phyloP scores from a whole-genome alignment of 1,140 invertebrate species.

The Drosophila malerkotliana region DNA sequence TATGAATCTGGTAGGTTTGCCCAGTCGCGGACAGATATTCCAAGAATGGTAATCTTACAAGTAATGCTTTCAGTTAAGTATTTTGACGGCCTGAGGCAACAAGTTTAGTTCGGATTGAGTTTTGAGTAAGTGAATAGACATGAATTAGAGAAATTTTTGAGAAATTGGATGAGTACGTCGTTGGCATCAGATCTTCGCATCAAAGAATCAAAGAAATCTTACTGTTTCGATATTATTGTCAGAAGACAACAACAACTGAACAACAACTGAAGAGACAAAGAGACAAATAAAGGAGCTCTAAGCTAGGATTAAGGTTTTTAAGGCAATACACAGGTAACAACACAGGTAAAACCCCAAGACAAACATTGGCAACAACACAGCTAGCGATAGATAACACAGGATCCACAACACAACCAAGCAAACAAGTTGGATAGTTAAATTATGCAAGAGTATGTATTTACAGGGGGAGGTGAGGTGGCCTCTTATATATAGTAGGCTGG shows the following conservation, averaged over 20 bases:
- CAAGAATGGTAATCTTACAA: slow-evolving; percentile 77
- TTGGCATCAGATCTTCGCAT: slow-evolving; percentile 38
- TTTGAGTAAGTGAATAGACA: slow-evolving; percentile 77
- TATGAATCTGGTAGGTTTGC: slow-evolving; percentile 73
- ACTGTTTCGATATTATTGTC: slow-evolving; percentile 30
- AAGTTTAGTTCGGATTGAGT: slow-evolving; percentile 80
- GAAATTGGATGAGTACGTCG: slow-evolving; percentile 63
- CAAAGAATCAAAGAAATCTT: slow-evolving; percentile 24
- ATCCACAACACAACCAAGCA: slow-evolving; percentile 52
- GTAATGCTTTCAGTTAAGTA: slow-evolving; percentile 76
- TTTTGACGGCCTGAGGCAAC: slow-evolving; percentile 81
- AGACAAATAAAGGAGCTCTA: slow-evolving; percentile 33
- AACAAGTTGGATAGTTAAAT: slow-evolving; percentile 42
- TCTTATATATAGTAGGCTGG: slow-evolving; percentile 10
- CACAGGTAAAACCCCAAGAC: not conserved
- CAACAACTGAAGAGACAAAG: slow-evolving; percentile 21
- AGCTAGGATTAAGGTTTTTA: slow-evolving; percentile 23
- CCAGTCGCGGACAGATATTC: slow-evolving; percentile 59
- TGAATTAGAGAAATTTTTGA: slow-evolving; percentile 66
- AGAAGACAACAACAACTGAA: slow-evolving; percentile 41
- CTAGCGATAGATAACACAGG: slow-evolving; percentile 42
- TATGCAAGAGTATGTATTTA: slow-evolving; percentile 37
- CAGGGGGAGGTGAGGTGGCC: slow-evolving; percentile 18
- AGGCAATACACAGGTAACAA: not conserved
- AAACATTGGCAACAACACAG: slow-evolving; percentile 51